A percentile compares a stretch with the other conserved stretches of the same genome.
Conservation (phyloP, 2,797 vertebrate genomes). For the Rhyacichthys aspro region DNA sequence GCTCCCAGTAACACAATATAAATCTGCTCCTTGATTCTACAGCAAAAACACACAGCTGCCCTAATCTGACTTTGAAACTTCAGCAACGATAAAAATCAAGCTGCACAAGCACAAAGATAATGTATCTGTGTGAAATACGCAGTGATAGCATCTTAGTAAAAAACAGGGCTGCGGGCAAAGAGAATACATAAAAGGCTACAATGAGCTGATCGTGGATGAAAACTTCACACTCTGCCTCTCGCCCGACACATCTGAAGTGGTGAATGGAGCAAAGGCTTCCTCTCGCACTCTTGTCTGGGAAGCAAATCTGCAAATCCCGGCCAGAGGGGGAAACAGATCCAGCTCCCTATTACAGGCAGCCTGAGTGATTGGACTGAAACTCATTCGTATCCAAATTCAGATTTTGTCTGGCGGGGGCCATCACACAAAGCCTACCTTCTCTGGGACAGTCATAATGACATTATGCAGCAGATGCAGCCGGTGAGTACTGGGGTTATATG, state of each 20-base stretch:
- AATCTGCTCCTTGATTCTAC: constrained; percentile 21
- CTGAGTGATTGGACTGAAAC: constrained; percentile 48
- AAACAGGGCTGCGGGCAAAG: constrained; percentile 59
- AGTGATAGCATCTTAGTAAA: constrained; percentile 69
- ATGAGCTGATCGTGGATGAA: constrained; percentile 67
- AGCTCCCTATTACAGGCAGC: constrained; percentile 53
- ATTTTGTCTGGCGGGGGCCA: constrained; percentile 47
- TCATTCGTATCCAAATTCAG: constrained; percentile 57
- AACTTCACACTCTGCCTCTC: constrained; percentile 26
- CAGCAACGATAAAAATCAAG: constrained; percentile 62
- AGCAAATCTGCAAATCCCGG: constrained; percentile 72
- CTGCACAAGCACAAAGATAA: constrained; percentile 55
- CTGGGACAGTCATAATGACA: constrained; percentile 44
- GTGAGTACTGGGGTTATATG: constrained; percentile 10
- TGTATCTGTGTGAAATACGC: constrained; percentile 52
- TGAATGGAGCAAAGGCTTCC: constrained; percentile 60
- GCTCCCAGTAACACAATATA: constrained; percentile 15
- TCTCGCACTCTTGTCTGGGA: constrained; percentile 54
- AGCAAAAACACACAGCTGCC: constrained; percentile 41
- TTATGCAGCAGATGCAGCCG: constrained; percentile 31
- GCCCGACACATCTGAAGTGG: constrained; percentile 43
- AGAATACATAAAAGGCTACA: constrained; percentile 66
- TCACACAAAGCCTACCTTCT: constrained; percentile 46
- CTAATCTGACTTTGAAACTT: constrained; percentile 62
- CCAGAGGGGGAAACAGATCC: constrained; percentile 61